Base-by-base conservation (phyloP, 2,113 vertebrate species). In the Athene noctua region DNA sequence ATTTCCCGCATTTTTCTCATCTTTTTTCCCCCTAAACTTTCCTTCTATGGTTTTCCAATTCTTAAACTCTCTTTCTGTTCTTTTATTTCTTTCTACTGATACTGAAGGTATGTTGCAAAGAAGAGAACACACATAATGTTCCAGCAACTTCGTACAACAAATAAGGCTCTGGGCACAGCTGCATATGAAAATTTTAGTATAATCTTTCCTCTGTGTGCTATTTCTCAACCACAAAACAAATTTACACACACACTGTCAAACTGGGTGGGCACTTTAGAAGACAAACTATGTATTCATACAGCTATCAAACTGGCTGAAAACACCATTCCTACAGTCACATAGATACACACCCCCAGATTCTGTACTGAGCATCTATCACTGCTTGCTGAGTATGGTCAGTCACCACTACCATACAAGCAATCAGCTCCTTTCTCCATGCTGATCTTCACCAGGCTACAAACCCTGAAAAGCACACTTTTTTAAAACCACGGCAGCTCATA, bases 291-390 rank as follows among this genome's bases (percentile, higher is more conserved):
- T 19, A 54, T 51, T 46, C 44, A 63, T 4, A 13, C 10, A 72
- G 11, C 9, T 68, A 58, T 55, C 73, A 68, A 17, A 34, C 59
- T 78, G 13, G 32, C 20, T 85, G 70, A 88, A 78, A 88, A 65
- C 6, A 25, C 16, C 0, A 0, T 42, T 62, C 52, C 68, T 55
- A 38, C 38, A 68, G 54, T 13, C 55, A 58, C 21, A 32, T 1
- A 4, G 36, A 66, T 9, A 61, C 8, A 80, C 21, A 52, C 1
- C 5, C 10, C 1, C 6, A 34, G 55, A 82, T 47, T 40, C 46
- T 51, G 14, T 23, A 57, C 36, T 0, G 15, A 46, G 16, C 44
- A 46, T 3, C 13, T 17, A 13, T 52, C 46, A 70, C 57, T 29
- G 51, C 1, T 7, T 40, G 16, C 26, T 32, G 29, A 23, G 5